Evolutionary conservation across 2,888 invertebrate species (phyloP).

Genomic region (Drosophila fungiperda): DNA sequence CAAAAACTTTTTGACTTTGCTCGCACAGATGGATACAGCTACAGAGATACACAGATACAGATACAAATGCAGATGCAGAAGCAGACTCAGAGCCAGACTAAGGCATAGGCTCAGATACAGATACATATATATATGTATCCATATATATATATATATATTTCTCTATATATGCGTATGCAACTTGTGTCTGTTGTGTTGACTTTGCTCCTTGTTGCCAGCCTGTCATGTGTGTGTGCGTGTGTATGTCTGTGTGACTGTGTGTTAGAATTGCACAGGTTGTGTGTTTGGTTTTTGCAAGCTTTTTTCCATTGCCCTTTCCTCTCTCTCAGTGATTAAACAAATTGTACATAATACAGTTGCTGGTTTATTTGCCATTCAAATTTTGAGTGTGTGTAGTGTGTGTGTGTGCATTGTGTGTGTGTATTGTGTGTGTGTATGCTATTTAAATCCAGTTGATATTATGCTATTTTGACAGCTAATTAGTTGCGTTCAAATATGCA

Average conservation of each 20-base stretch:
- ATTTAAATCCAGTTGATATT: constrained; percentile 65
- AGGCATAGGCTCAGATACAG: background rate
- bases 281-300: constrained; percentile 28
- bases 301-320: constrained; percentile 14
- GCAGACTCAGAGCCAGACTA: constrained; percentile 9
- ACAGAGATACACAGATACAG: constrained; percentile 24
- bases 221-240: constrained; percentile 4
- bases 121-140: background rate
- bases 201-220: constrained; percentile 38
- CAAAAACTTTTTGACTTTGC: constrained; percentile 72
- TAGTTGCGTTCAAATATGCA: constrained; percentile 69
- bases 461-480: constrained; percentile 82
- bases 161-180: constrained; percentile 20
- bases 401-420: constrained; percentile 36
- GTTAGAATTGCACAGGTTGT: constrained; percentile 28
- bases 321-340: constrained; percentile 48
- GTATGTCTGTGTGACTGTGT: constrained; percentile 21
- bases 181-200: constrained; percentile 43
- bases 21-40: constrained; percentile 21
- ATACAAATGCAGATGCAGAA: constrained; percentile 26
- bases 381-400: constrained; percentile 33
- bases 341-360: constrained; percentile 60
- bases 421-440: constrained; percentile 24
- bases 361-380: constrained; percentile 55
- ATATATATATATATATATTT: background rate